Evolutionary conservation across 2,797 vertebrate species (phyloP).

Genomic region (Pempheris klunzingeri): DNA sequence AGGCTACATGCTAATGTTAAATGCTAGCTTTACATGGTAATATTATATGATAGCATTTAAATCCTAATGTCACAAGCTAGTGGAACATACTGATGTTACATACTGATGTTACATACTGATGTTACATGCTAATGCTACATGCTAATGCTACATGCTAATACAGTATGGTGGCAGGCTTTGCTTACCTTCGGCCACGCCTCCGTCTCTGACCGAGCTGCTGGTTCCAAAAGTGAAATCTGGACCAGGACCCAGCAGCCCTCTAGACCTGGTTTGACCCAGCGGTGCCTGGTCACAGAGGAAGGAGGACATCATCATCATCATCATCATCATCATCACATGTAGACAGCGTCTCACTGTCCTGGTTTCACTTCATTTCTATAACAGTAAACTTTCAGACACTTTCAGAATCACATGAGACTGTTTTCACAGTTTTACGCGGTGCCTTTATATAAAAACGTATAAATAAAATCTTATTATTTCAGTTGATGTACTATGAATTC

Average conservation of each 20-base stretch:
- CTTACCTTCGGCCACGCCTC: conserved; percentile 64
- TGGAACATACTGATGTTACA: neutral
- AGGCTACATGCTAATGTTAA: neutral
- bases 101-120: too few species aligned
- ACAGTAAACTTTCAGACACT: too few species aligned
- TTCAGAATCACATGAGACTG: too few species aligned
- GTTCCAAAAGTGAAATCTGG: conserved; percentile 62
- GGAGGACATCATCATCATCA: neutral
- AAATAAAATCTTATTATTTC: too few species aligned
- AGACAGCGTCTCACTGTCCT: too few species aligned
- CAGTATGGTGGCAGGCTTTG: neutral
- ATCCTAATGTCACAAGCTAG: too few species aligned
- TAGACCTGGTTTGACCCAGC: conserved; percentile 50
- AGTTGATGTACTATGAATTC: too few species aligned
- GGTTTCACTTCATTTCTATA: too few species aligned
- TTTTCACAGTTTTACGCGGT: too few species aligned
- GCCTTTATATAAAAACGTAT: too few species aligned
- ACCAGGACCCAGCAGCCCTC: conserved; percentile 31
- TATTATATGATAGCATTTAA: too few species aligned
- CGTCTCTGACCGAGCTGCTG: neutral
- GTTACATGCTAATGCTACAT: neutral
- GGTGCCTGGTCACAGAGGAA: conserved; percentile 29
- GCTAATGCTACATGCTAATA: neutral
- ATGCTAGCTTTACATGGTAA: neutral
- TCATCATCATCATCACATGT: neutral